phyloP scores from a whole-genome alignment of 2,113 vertebrate species.

The Henicopernis longicauda region DNA sequence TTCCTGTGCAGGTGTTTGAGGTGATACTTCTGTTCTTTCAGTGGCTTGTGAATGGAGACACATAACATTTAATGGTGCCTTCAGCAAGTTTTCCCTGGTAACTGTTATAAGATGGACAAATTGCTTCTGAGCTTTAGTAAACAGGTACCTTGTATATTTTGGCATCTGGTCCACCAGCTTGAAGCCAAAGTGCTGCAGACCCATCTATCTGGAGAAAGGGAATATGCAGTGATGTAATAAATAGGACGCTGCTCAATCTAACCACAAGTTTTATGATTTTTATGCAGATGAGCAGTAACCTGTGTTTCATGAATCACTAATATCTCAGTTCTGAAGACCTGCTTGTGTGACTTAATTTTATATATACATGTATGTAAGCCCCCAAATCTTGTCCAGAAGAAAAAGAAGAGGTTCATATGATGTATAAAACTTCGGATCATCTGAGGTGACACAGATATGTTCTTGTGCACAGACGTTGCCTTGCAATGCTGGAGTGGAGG shows the following conservation, averaged over 20 bases:
- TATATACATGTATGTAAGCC: background rate
- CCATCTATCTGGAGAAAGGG: background rate
- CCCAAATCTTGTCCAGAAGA: background rate
- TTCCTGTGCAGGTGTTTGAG: background rate
- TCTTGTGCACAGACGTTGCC: background rate
- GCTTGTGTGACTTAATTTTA: background rate
- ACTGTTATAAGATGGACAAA: background rate
- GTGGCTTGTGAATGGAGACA: background rate
- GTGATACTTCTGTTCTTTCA: background rate
- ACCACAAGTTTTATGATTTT: background rate
- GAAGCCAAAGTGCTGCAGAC: background rate
- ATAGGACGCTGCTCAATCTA: background rate
- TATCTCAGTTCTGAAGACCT: background rate
- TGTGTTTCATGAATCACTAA: background rate
- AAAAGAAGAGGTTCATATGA: accelerated
- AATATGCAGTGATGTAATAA: background rate
- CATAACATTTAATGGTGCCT: accelerated
- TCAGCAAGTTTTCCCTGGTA: background rate
- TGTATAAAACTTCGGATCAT: background rate
- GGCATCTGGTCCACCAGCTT: background rate
- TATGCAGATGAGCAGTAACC: background rate
- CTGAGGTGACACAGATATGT: background rate
- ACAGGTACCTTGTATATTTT: background rate
- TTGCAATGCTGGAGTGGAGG: background rate
- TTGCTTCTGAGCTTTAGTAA: background rate